Percentiles rank a stretch among this genome's conserved stretches.
Conservation (phyloP, 2,113 vertebrate genomes). For the Hipposideros armiger region DNA sequence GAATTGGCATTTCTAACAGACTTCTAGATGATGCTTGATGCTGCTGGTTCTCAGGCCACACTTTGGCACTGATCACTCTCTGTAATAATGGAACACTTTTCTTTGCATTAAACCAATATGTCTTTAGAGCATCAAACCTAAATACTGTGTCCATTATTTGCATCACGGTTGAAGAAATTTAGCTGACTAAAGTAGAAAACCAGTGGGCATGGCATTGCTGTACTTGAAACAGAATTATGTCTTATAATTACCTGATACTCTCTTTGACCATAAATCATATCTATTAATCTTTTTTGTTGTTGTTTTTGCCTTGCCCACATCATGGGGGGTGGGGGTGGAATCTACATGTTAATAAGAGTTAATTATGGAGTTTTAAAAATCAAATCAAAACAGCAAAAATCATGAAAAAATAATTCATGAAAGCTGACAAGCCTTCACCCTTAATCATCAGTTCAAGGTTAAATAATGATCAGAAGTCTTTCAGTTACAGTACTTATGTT, state of each 20-base stretch:
- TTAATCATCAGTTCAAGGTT: constrained; percentile 81
- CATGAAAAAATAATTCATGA: constrained; percentile 73
- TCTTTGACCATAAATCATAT: constrained; percentile 30
- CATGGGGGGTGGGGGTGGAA: neutral
- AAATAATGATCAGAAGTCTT: constrained; percentile 80
- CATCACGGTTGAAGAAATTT: constrained; percentile 7
- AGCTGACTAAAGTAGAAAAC: constrained; percentile 1
- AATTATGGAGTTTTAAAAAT: constrained; percentile 77
- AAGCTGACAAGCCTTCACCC: constrained; percentile 70
- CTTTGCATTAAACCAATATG: neutral
- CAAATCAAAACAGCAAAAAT: constrained; percentile 81
- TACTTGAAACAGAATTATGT: neutral
- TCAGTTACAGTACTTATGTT: constrained; percentile 63
- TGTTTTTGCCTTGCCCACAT: constrained; percentile 26
- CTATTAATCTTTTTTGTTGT: neutral
- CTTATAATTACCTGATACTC: neutral
- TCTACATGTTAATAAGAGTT: constrained; percentile 76
- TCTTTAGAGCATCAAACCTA: neutral
- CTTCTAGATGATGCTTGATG: neutral
- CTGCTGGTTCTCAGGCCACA: neutral
- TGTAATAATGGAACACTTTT: neutral
- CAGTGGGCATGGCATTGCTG: neutral
- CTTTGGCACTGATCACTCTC: neutral
- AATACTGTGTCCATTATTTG: neutral
- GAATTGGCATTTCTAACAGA: neutral